Evolutionary conservation across 2,797 vertebrate genomes (phyloP).

Genomic region (Sylvilagus floridanus): DNA sequence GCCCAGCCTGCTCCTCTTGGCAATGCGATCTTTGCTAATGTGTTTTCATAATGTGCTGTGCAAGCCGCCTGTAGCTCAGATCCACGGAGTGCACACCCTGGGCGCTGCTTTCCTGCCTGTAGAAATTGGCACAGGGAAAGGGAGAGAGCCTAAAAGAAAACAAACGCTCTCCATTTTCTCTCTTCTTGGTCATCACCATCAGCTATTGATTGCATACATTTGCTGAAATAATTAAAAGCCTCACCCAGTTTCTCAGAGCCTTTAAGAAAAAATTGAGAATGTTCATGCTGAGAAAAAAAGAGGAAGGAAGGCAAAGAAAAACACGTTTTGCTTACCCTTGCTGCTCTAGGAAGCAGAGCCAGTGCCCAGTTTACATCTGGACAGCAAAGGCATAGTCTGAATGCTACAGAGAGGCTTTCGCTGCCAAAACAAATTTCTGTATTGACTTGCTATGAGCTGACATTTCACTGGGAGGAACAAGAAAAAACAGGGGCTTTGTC

Average conservation of each 20-base stretch:
- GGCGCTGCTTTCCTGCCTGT: constrained; percentile 74
- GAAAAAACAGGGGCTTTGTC: constrained; percentile 32
- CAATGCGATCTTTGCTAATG: constrained; percentile 79
- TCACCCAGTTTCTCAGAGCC: background rate
- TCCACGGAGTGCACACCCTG: constrained; percentile 3
- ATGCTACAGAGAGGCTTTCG: background rate
- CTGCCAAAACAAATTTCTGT: constrained; percentile 45
- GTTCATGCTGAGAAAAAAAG: background rate
- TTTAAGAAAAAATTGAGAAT: background rate
- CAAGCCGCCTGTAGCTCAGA: constrained; percentile 70
- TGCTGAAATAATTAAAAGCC: constrained; percentile 63
- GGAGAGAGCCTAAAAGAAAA: constrained; percentile 65
- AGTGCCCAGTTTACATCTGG: constrained; percentile 8
- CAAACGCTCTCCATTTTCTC: constrained; percentile 52
- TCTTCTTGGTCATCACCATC: constrained; percentile 27
- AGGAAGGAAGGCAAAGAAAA: constrained; percentile 33
- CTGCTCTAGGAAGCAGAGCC: constrained; percentile 3
- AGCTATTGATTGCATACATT: constrained; percentile 25
- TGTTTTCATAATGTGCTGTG: constrained; percentile 78
- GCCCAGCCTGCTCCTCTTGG: constrained; percentile 70
- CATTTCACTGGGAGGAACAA: constrained; percentile 42
- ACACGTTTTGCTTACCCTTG: constrained; percentile 50
- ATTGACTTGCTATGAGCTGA: background rate
- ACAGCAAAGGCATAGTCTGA: background rate
- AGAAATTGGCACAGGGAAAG: constrained; percentile 76